Evolutionary conservation across 2,888 invertebrate species (phyloP), one percentile per base, ranked within the genome.

Genomic region (Apodemia hepburni): DNA sequence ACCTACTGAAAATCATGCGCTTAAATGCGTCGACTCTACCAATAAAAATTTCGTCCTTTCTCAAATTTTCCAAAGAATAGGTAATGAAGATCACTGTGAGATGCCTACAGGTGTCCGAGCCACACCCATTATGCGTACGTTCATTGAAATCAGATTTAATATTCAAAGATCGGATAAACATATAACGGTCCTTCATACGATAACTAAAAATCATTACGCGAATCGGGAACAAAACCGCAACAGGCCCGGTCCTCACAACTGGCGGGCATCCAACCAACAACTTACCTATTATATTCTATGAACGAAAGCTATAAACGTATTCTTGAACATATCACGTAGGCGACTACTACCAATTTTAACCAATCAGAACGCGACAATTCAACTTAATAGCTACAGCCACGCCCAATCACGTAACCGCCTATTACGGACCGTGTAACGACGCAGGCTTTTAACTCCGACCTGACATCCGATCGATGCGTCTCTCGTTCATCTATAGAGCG

Each of bases 381-480:
- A 87, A 87, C 87, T 90, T 90, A 91, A 91, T 91, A 89, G 89
- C 79, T 78, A 68, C 80, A 74, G 84, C 92, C 92, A 91, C 92
- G 91, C 92, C 92, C 90, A 81, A 83, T 90, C 91, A 91, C 91
- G 91, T 91, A 90, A 87, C 91, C 91, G 90, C 91, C 91, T 91
- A 91, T 91, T 91, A 90, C 89, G 85, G 86, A 79, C 84, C 85
- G 88, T 87, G 87, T 90, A 88, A 90, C 90, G 88, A 88, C 85
- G 88, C 84, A 89, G 89, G 85, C 89, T 90, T 90, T 91, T 89
- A 89, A 89, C 86, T 87, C 76, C 66, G 76, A 85, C 89, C 86
- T 81, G 87, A 84, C 84, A 81, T 78, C 87, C 89, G 90, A 90
- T 81, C 81, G 81, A 79, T 77, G 75, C 70, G 71, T 73, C 69